A percentile compares a stretch with the other conserved stretches of the same genome.
phyloP scores from a whole-genome alignment of 2,797 vertebrate species.

The Macropodus opercularis region DNA sequence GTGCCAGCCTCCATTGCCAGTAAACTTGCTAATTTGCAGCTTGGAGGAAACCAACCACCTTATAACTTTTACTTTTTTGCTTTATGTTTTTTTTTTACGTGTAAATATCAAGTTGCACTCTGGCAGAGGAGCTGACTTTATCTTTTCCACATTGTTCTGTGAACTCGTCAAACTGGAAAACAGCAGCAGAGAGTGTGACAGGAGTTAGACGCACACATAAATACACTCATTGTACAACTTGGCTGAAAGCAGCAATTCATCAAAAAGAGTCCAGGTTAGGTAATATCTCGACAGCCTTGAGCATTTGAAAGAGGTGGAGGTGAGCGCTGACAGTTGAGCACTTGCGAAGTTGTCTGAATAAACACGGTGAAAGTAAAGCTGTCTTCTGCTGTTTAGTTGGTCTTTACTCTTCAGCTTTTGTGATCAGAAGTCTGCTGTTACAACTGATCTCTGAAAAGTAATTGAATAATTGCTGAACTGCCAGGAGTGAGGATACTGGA shows the following conservation, averaged over 20 bases:
- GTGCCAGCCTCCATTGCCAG: background rate
- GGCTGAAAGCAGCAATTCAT: background rate
- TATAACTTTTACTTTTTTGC: too few relatives aligned
- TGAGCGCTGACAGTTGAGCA: background rate
- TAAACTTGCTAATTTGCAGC: background rate
- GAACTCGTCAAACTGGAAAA: constrained; percentile 16
- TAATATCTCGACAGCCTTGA: background rate
- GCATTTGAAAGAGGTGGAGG: constrained; percentile 42
- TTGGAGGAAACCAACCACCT: background rate
- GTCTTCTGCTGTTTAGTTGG: background rate
- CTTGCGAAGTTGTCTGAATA: background rate
- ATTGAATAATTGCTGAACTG: background rate
- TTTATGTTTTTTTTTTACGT: background rate
- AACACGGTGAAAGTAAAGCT: background rate
- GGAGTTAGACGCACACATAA: background rate
- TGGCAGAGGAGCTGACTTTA: background rate
- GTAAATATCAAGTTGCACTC: background rate
- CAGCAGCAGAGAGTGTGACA: too few relatives aligned
- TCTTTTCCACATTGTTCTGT: background rate
- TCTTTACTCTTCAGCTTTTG: background rate
- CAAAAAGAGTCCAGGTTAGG: background rate
- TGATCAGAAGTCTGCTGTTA: background rate
- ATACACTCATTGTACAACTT: background rate
- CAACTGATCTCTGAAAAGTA: background rate
- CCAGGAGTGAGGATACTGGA: constrained; percentile 11